These are phyloP conservation scores for Toxostoma redivivum DNA, from an alignment of 2,113 vertebrate species.

Conservation along the genomic window DNA sequence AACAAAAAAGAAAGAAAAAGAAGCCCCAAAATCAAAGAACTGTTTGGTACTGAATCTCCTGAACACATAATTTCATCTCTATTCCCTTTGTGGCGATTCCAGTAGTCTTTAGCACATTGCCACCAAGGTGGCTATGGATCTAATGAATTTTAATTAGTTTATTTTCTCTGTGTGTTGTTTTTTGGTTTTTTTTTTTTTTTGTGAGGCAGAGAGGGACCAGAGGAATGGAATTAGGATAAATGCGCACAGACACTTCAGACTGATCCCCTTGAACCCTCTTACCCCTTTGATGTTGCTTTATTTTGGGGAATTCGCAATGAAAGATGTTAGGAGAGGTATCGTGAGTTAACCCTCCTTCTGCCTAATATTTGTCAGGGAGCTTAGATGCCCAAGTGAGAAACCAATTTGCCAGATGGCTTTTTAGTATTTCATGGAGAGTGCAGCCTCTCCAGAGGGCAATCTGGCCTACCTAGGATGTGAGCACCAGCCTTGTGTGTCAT, in stretches of 20 bases:
- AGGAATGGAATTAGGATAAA: background rate
- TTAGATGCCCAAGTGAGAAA: background rate
- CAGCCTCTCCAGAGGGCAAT: background rate
- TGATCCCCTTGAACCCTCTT: background rate
- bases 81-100: background rate
- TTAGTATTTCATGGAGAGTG: background rate
- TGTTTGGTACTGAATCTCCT: background rate
- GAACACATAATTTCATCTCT: rapidly evolving
- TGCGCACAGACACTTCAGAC: background rate
- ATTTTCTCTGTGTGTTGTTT: background rate
- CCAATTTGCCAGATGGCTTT: background rate
- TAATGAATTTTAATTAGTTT: background rate
- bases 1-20: background rate
- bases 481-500: background rate
- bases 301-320: background rate
- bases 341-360: rapidly evolving
- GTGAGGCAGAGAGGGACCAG: rapidly evolving
- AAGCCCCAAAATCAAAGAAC: background rate
- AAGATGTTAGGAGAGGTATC: background rate
- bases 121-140: background rate
- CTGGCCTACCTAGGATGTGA: rapidly evolving
- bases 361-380: background rate
- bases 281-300: background rate
- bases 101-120: background rate
- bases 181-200: background rate